Percentiles rank a stretch among this genome's conserved stretches.
Evolutionary conservation across 2,888 invertebrate species (phyloP).

Genomic region (Ophion slaviceki): DNA sequence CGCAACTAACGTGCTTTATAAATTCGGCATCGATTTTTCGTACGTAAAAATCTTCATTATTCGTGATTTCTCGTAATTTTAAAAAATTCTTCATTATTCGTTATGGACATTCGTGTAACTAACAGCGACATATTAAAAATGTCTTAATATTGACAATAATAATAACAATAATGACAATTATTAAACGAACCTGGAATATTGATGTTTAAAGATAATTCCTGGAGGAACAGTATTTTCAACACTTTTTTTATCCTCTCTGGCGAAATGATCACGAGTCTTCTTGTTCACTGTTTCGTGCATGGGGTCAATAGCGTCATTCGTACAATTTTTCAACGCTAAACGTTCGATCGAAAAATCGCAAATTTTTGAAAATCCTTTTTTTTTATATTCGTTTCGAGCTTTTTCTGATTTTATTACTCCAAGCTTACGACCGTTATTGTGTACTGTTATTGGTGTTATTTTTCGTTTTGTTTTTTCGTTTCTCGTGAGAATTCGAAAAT

Average conservation of each 20-base stretch:
- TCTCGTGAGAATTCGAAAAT: not conserved
- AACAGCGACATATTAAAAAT: not conserved
- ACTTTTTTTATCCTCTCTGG: slow-evolving; percentile 48
- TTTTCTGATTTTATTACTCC: not conserved
- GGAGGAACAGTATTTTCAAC: slow-evolving; percentile 61
- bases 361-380: too few relatives aligned
- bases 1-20: too few relatives aligned
- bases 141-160: not conserved
- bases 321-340: slow-evolving; percentile 26
- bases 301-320: slow-evolving; percentile 49
- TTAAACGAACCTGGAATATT: slow-evolving; percentile 58
- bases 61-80: too few relatives aligned
- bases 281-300: slow-evolving; percentile 60
- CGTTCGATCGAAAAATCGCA: not conserved
- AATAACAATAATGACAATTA: not conserved
- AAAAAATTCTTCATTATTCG: not conserved
- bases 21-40: too few relatives aligned
- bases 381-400: not conserved
- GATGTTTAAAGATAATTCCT: slow-evolving; percentile 63
- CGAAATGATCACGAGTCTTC: slow-evolving; percentile 41
- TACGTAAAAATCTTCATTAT: too few relatives aligned
- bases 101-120: not conserved
- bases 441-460: not conserved
- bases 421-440: not conserved
- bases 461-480: slow-evolving; percentile 25